These are phyloP conservation scores for Semicossyphus pulcher DNA, from an alignment of 2,113 vertebrate species.

Conservation along the genomic window DNA sequence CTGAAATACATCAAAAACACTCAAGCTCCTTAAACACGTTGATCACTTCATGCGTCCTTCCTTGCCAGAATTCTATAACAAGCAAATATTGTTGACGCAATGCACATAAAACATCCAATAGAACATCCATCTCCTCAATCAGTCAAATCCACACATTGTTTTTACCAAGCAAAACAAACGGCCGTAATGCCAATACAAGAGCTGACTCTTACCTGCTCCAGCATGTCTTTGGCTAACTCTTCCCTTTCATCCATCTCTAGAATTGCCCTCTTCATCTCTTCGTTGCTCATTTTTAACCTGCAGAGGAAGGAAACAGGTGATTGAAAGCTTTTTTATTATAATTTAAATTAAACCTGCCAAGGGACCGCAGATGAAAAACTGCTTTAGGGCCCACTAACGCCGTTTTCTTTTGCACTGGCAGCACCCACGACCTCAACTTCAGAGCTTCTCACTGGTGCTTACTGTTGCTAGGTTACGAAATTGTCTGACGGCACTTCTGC, in stretches of 20 bases:
- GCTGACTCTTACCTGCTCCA: conserved; percentile 89
- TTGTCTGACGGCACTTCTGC: no score
- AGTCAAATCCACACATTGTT: neutral
- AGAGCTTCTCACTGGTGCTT: no score
- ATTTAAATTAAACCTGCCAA: no score
- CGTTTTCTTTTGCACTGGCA: no score
- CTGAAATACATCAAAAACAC: neutral
- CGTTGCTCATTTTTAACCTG: conserved; percentile 96
- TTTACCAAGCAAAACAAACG: neutral
- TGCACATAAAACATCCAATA: no score
- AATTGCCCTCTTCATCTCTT: conserved; percentile 94
- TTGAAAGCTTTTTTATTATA: neutral
- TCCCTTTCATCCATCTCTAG: conserved; percentile 98
- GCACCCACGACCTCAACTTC: no score
- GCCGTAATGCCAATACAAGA: neutral
- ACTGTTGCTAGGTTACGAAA: no score
- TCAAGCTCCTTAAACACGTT: neutral
- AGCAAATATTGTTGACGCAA: no score
- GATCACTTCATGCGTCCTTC: no score
- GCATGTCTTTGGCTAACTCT: conserved; percentile 97
- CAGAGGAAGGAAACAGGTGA: neutral
- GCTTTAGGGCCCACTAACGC: no score
- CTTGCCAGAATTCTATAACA: neutral
- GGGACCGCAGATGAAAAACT: no score
- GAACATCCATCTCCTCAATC: neutral